These are phyloP conservation scores for Yponomeuta cagnagella DNA, from an alignment of 2,888 invertebrate species.

Conservation along the genomic window DNA sequence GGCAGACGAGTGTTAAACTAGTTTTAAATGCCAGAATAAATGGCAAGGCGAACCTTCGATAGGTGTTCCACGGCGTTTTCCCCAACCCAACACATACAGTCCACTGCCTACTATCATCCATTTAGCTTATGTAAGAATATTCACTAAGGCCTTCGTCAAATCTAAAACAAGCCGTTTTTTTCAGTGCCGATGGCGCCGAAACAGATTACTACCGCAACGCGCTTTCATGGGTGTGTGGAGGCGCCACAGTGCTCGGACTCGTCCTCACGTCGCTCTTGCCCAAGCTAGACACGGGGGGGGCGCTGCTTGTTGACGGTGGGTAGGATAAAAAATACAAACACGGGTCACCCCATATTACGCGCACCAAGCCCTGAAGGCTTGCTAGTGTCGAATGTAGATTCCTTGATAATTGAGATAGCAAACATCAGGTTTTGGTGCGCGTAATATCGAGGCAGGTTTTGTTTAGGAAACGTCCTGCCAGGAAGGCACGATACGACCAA, in stretches of 20 bases:
- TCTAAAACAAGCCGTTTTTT: conserved; percentile 8
- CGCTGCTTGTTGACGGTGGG: conserved; percentile 14
- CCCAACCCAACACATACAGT: too few relatives aligned
- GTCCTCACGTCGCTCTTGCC: conserved; percentile 47
- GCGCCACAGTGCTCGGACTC: conserved; percentile 47
- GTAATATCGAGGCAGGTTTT: too few relatives aligned
- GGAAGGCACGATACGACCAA: too few relatives aligned
- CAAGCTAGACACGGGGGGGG: conserved; percentile 27
- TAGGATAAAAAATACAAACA: background rate
- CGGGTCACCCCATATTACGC: too few relatives aligned
- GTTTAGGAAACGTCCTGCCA: too few relatives aligned
- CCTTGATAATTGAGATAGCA: background rate
- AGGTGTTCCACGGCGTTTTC: too few relatives aligned
- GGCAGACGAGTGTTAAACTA: too few relatives aligned
- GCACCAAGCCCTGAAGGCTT: background rate
- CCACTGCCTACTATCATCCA: background rate
- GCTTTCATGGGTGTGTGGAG: conserved; percentile 57
- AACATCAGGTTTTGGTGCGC: background rate
- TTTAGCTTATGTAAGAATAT: too few relatives aligned
- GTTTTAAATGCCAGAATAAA: too few relatives aligned
- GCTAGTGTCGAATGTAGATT: background rate
- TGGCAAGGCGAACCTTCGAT: too few relatives aligned
- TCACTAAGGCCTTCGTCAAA: too few relatives aligned
- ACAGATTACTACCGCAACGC: conserved; percentile 50
- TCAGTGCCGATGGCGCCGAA: conserved; percentile 52